Evolutionary conservation across 1,140 invertebrate species (phyloP).

Genomic region (Bicyclus anynana): DNA sequence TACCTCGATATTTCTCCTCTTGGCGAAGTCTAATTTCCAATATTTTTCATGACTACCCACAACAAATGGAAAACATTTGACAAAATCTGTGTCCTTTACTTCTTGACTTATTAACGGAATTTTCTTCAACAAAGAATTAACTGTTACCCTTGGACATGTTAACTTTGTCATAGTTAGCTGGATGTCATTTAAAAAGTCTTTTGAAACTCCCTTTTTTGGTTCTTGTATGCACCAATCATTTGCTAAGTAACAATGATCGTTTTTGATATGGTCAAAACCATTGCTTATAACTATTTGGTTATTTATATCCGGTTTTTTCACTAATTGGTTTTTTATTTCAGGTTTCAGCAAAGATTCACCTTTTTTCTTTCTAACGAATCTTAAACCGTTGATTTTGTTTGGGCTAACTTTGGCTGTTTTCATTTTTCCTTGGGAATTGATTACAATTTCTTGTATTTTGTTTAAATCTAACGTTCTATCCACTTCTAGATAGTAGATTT

Average conservation of each 20-base stretch:
- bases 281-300: constrained; percentile 7
- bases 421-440: constrained; percentile 45
- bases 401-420: constrained; percentile 56
- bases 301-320: constrained; percentile 4
- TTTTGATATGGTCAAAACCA: constrained; percentile 51
- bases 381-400: constrained; percentile 50
- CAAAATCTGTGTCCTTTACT: constrained; percentile 41
- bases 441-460: constrained; percentile 62
- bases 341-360: constrained; percentile 46
- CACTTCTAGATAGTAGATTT: constrained; percentile 69
- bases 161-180: constrained; percentile 35
- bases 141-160: constrained; percentile 39
- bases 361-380: constrained; percentile 41
- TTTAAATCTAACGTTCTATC: constrained; percentile 54
- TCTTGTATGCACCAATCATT: constrained; percentile 12
- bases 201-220: constrained; percentile 27
- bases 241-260: constrained; percentile 62
- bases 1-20: constrained; percentile 72
- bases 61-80: constrained; percentile 57
- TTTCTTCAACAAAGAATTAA: constrained; percentile 54
- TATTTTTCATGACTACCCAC: constrained; percentile 57
- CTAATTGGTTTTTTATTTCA: constrained; percentile 35
- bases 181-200: constrained; percentile 19
- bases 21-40: constrained; percentile 66
- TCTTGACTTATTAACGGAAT: constrained; percentile 55